Percentiles rank a stretch among this genome's conserved stretches.
phyloP scores from a whole-genome alignment of 2,888 invertebrate species.

The Zonitis immaculata region DNA sequence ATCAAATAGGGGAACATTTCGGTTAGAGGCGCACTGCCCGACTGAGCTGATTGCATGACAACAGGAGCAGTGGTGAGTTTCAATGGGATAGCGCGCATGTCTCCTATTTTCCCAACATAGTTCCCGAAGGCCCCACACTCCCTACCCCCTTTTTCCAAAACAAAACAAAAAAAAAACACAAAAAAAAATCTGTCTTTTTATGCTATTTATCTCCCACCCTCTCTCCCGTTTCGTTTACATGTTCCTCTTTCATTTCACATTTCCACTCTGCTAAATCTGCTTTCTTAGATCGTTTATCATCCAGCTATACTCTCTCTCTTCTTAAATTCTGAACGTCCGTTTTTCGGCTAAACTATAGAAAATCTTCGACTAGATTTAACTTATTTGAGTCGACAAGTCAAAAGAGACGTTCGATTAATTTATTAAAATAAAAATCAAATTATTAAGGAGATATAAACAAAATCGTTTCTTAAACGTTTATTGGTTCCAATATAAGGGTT shows the following conservation, averaged over 20 bases:
- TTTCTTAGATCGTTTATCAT: conserved; percentile 41
- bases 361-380: conserved; percentile 9
- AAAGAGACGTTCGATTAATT: not conserved
- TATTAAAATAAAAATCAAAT: too few species aligned
- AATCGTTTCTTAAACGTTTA: not conserved
- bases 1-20: not conserved
- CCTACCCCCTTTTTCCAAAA: too few species aligned
- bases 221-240: conserved; percentile 41
- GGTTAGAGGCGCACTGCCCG: conserved; percentile 31
- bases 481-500: not conserved
- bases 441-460: too few species aligned
- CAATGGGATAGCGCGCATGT: conserved; percentile 33
- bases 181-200: conserved; percentile 42
- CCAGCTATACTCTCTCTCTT: conserved; percentile 25
- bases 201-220: conserved; percentile 41
- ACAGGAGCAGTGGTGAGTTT: conserved; percentile 33
- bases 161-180: too few species aligned
- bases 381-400: not conserved
- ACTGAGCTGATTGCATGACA: conserved; percentile 35
- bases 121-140: conserved; percentile 35
- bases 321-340: conserved; percentile 15
- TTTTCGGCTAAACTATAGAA: conserved; percentile 12
- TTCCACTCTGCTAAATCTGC: conserved; percentile 43
- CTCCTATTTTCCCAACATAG: conserved; percentile 33
- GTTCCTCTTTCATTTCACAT: conserved; percentile 42